Evolutionary conservation across 1,140 invertebrate genomes (phyloP).

Genomic region (Aphaenogaster floridana): DNA sequence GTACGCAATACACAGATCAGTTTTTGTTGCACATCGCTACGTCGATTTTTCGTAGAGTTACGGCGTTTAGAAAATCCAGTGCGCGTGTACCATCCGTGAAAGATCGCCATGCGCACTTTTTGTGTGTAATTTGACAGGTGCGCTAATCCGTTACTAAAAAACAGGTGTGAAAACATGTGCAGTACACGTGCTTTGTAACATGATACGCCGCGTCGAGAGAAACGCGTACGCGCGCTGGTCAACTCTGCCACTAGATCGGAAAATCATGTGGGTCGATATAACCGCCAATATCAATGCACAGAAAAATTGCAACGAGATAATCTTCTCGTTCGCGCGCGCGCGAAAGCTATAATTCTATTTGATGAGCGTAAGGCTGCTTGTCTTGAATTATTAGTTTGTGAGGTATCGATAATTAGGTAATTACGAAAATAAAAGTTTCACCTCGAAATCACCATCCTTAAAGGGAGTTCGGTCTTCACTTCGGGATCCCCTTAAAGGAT

Average conservation of each 20-base stretch:
- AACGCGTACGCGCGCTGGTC: background rate
- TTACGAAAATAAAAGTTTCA: background rate
- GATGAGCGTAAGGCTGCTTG: background rate
- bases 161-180: background rate
- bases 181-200: constrained; percentile 9
- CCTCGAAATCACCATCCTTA: background rate
- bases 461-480: no score
- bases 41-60: background rate
- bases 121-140: constrained; percentile 25
- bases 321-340: background rate
- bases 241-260: background rate
- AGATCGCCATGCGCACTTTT: background rate
- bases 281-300: background rate
- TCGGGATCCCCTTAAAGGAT: no score
- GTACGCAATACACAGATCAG: background rate
- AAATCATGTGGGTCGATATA: background rate
- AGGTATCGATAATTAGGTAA: background rate
- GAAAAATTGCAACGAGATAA: background rate
- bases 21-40: background rate
- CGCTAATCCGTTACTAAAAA: constrained; percentile 28
- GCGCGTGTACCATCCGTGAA: background rate
- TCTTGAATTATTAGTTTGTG: background rate
- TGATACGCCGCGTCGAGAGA: background rate
- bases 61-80: constrained; percentile 11
- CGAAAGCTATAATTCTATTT: background rate